Percentiles rank a stretch among this genome's conserved stretches.
phyloP scores from a whole-genome alignment of 1,140 invertebrate species.

The Eulimnadia texana region DNA sequence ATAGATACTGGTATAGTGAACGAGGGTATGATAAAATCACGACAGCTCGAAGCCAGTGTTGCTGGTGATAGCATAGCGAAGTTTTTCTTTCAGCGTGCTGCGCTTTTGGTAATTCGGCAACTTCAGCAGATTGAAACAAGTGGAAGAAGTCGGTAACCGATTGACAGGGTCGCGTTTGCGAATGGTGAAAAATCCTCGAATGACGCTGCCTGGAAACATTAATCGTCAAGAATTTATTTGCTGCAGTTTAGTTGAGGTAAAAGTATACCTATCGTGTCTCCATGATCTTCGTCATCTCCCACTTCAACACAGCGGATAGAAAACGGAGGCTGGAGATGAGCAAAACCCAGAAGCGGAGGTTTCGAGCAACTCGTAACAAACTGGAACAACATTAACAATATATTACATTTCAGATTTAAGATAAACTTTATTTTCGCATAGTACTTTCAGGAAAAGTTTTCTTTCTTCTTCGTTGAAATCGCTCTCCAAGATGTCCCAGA shows the following conservation, averaged over 20 bases:
- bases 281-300: slow-evolving; percentile 94
- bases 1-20: too few relatives aligned
- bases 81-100: slow-evolving; percentile 82
- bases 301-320: slow-evolving; percentile 98
- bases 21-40: slow-evolving; percentile 32
- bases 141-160: slow-evolving; percentile 92
- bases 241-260: too few relatives aligned
- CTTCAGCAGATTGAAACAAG: slow-evolving; percentile 97
- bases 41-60: slow-evolving; percentile 98
- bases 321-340: slow-evolving; percentile 93
- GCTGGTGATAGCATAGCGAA: slow-evolving; percentile 90
- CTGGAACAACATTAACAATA: slow-evolving; percentile 36
- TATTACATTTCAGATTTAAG: neutral
- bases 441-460: slow-evolving; percentile 78
- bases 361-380: slow-evolving; percentile 99
- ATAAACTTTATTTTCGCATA: neutral
- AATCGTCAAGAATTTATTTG: too few relatives aligned
- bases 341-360: slow-evolving; percentile 91
- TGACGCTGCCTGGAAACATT: slow-evolving; percentile 57
- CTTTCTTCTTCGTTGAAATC: slow-evolving; percentile 87
- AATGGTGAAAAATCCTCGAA: slow-evolving; percentile 96
- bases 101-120: slow-evolving; percentile 97
- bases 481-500: slow-evolving; percentile 95
- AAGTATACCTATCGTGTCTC: slow-evolving; percentile 90
- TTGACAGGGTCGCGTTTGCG: slow-evolving; percentile 88